Evolutionary conservation across 2,113 vertebrate species (phyloP).

Genomic region (Halichoeres trimaculatus): DNA sequence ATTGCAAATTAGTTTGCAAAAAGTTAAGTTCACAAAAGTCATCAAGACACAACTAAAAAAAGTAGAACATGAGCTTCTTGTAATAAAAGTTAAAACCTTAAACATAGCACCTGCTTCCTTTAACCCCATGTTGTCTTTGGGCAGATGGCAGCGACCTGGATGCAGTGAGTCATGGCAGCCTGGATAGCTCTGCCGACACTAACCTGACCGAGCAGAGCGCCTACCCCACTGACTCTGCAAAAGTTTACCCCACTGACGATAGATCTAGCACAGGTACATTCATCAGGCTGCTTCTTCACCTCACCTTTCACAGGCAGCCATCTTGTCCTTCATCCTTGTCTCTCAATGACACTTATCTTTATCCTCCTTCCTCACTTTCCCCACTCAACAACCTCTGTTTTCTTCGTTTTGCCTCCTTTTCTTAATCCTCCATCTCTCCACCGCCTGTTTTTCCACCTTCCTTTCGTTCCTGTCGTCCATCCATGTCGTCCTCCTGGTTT

Average conservation of each 20-base stretch:
- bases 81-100: neutral
- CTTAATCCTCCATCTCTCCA: conserved; percentile 5
- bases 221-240: conserved; percentile 81
- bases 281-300: conserved; percentile 22
- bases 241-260: conserved; percentile 87
- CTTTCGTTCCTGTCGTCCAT: conserved; percentile 27
- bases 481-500: conserved; percentile 46
- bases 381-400: conserved; percentile 26
- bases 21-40: too few relatives aligned
- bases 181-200: conserved; percentile 86
- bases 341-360: conserved; percentile 47
- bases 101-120: conserved; percentile 1
- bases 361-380: conserved; percentile 37
- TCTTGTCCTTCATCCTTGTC: conserved; percentile 55
- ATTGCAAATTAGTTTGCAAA: too few relatives aligned
- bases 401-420: conserved; percentile 13
- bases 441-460: conserved; percentile 42
- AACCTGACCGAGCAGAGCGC: conserved; percentile 82
- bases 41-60: too few relatives aligned
- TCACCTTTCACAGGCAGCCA: conserved; percentile 39
- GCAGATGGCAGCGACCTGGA: conserved; percentile 90
- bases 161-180: conserved; percentile 88
- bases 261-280: conserved; percentile 88
- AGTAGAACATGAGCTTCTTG: too few relatives aligned
- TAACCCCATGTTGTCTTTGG: conserved; percentile 75